These are phyloP conservation scores for Brachyopa scutellaris DNA, from an alignment of 2,888 invertebrate species.

Conservation along the genomic window DNA sequence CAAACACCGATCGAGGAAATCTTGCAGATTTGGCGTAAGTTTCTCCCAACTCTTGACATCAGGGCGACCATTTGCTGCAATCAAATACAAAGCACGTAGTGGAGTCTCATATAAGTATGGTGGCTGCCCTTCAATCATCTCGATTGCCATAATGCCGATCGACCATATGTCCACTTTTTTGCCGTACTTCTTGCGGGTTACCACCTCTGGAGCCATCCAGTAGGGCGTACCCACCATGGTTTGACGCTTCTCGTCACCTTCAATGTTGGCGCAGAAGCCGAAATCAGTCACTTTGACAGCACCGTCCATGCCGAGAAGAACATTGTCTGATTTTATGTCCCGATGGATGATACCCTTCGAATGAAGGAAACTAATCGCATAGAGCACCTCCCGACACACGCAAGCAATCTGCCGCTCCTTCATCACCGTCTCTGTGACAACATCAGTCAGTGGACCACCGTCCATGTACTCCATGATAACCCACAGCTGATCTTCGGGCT, in stretches of 20 bases:
- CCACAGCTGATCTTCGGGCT: slow-evolving; percentile 95
- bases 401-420: slow-evolving; percentile 98
- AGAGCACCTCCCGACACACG: slow-evolving; percentile 93
- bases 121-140: slow-evolving; percentile 97
- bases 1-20: slow-evolving; percentile 93
- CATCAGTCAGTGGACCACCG: slow-evolving; percentile 97
- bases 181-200: slow-evolving; percentile 95
- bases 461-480: slow-evolving; percentile 97
- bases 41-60: slow-evolving; percentile 92
- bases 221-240: slow-evolving; percentile 99
- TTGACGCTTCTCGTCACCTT: slow-evolving; percentile 96
- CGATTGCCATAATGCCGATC: slow-evolving; percentile 98
- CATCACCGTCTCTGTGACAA: slow-evolving; percentile 98
- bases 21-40: slow-evolving; percentile 89
- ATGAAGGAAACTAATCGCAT: slow-evolving; percentile 95
- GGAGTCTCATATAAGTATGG: slow-evolving; percentile 98
- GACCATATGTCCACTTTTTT: slow-evolving; percentile 97
- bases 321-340: slow-evolving; percentile 99
- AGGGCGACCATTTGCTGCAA: slow-evolving; percentile 97
- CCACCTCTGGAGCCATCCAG: slow-evolving; percentile 99
- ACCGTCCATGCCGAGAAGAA: slow-evolving; percentile 95
- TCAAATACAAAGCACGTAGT: slow-evolving; percentile 94
- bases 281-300: slow-evolving; percentile 97
- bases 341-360: slow-evolving; percentile 95
- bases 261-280: slow-evolving; percentile 98